phyloP scores from a whole-genome alignment of 2,113 vertebrate species.

The Saccopteryx bilineata region DNA sequence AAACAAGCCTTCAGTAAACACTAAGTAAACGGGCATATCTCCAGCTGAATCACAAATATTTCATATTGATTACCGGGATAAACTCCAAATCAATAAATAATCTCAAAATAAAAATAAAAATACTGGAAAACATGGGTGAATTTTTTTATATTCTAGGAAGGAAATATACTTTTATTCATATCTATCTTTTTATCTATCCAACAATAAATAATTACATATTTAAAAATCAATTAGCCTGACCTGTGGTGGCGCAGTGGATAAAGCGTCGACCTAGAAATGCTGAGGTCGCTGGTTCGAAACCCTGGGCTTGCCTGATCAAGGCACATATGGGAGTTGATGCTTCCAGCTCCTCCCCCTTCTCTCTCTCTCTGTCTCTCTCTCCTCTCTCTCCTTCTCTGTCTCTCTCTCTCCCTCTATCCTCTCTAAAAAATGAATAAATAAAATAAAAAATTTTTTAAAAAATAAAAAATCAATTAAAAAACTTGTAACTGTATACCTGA shows the following conservation, averaged over 20 bases:
- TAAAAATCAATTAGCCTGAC: neutral
- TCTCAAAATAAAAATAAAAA: neutral
- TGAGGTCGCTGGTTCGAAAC: no score
- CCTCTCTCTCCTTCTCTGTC: no score
- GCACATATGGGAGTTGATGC: no score
- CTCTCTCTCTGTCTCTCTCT: no score
- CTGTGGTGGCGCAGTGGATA: no score
- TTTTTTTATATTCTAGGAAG: neutral
- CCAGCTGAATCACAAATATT: neutral
- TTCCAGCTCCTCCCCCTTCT: no score
- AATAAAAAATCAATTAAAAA: neutral
- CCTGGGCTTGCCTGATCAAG: no score
- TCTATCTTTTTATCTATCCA: neutral
- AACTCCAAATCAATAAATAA: conserved; percentile 21
- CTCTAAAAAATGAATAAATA: no score
- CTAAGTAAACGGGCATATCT: neutral
- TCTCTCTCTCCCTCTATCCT: no score
- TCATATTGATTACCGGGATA: neutral
- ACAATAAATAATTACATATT: neutral
- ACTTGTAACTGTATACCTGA: neutral
- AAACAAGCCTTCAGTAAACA: neutral
- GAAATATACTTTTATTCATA: neutral
- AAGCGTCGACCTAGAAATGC: no score
- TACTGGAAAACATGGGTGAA: neutral
- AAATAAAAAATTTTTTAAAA: no score